These are phyloP conservation scores for Peribatodes rhomboidaria DNA, from an alignment of 2,888 invertebrate genomes.

Conservation along the genomic window DNA sequence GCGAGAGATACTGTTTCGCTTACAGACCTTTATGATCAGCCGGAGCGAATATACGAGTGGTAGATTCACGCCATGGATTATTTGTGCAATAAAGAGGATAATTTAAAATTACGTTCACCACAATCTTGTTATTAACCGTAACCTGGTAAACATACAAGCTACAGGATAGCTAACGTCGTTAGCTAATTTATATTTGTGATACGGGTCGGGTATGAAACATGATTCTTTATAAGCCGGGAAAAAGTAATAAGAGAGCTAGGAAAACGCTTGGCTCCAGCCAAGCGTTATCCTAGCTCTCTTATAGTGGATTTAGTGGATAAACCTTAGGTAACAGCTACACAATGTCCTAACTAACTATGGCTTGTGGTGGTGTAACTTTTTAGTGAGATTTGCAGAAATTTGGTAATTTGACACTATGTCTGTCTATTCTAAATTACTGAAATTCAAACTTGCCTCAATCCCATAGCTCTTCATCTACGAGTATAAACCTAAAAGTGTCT, in stretches of 20 bases:
- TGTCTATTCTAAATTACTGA: no score
- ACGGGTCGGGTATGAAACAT: conserved; percentile 7
- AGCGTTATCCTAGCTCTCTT: no score
- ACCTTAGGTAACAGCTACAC: no score
- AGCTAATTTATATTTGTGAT: conserved; percentile 21
- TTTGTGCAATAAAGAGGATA: conserved; percentile 77
- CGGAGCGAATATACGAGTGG: conserved; percentile 72
- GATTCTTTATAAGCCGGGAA: conserved; percentile 9
- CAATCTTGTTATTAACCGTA: conserved; percentile 73
- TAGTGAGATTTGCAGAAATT: no score
- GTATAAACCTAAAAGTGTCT: conserved; percentile 4
- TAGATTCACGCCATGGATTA: conserved; percentile 76
- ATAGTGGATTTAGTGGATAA: no score
- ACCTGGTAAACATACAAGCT: conserved; percentile 56
- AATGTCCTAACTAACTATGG: background rate
- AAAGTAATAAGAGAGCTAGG: background rate
- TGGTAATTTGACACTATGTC: no score
- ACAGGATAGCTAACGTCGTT: conserved; percentile 30
- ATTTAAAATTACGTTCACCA: conserved; percentile 77
- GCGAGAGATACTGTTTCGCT: conserved; percentile 73
- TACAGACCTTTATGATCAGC: conserved; percentile 75
- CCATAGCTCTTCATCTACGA: background rate
- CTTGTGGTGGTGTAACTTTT: no score
- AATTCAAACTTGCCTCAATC: background rate
- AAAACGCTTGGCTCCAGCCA: background rate